Conservation (phyloP, 1,140 invertebrate species). For the Nomia melanderi region DNA sequence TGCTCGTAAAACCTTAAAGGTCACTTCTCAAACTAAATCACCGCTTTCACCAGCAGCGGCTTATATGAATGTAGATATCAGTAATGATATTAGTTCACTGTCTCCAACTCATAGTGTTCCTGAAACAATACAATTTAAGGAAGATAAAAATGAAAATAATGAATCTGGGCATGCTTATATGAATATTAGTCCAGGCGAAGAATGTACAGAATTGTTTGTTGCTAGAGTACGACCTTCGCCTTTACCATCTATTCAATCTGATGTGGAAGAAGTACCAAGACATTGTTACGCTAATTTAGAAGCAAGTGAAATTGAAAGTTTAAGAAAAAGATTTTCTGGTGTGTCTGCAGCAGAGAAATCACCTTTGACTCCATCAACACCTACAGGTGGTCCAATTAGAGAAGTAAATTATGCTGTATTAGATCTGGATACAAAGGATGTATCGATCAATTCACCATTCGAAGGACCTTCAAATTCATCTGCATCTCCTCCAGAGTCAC, state of each 20-base stretch:
- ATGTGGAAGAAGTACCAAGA: constrained; percentile 74
- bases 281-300: constrained; percentile 86
- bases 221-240: constrained; percentile 58
- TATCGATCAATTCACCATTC: constrained; percentile 45
- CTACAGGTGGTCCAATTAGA: constrained; percentile 76
- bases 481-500: constrained; percentile 81
- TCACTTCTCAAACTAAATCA: constrained; percentile 41
- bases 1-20: constrained; percentile 51
- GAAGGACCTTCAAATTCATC: constrained; percentile 59
- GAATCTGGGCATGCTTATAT: constrained; percentile 83
- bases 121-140: constrained; percentile 53
- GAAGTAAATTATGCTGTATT: constrained; percentile 90
- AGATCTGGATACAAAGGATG: constrained; percentile 84
- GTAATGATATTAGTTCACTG: constrained; percentile 68
- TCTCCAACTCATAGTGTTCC: constrained; percentile 71
- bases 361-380: constrained; percentile 79
- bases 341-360: constrained; percentile 77
- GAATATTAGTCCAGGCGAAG: constrained; percentile 83
- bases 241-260: constrained; percentile 60
- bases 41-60: constrained; percentile 64
- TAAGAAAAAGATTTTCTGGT: constrained; percentile 75
- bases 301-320: constrained; percentile 82
- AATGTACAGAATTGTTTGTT: constrained; percentile 55
- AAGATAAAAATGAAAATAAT: constrained; percentile 61
- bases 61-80: constrained; percentile 78